Evolutionary conservation across 2,797 vertebrate genomes (phyloP), one percentile per base, ranked within the genome.

Genomic region (Loris lydekkerianus): DNA sequence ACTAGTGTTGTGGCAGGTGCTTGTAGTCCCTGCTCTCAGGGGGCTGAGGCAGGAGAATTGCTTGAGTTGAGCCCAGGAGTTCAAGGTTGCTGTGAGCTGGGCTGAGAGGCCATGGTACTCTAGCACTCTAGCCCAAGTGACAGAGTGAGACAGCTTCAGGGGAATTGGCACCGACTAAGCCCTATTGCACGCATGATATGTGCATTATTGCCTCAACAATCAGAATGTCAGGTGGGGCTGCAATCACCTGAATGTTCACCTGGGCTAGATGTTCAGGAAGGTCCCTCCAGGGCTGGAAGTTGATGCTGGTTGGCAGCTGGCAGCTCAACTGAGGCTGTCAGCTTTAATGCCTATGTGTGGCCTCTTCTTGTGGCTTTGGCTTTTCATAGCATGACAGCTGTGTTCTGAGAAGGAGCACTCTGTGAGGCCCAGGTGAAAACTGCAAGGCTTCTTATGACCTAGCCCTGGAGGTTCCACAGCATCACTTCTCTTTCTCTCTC

Each of bases 351-450:
- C 29, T 43, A 7, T n/a, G 15, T 7, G 7, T 40, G 46, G 43
- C 21, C 29, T 88, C 34, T 88, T 78, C 70, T 8, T 0, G 20
- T 95, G 78, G 75, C 70, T 77, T 67, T 85, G 93, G 56, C 73
- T 95, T 85, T 96, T 89, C 63, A 34, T 20, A 91, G 87, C 11
- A 5, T 43, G 78, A 53, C 60, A 92, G 56, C 73, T 94, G 78
- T 83, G 31, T 78, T 91, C 92, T 34, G 58, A 75, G 77, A 86
- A 95, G 63, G 56, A 43, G 43, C 43, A 49, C 61, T 73, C 58
- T 56, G 0, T 0, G 0, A 40, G 53, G 37, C 75, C 31, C 25
- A 67, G 85, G 84, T 53, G 21, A 75, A 81, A 80, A 27, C 34
- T 63, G 18, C 17, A 43, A 58, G 85, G 15, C 34, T 85, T 69